Base-by-base conservation (phyloP, 35 echinoderm and acorn worm genomes). In the Eucidaris tribuloides region DNA sequence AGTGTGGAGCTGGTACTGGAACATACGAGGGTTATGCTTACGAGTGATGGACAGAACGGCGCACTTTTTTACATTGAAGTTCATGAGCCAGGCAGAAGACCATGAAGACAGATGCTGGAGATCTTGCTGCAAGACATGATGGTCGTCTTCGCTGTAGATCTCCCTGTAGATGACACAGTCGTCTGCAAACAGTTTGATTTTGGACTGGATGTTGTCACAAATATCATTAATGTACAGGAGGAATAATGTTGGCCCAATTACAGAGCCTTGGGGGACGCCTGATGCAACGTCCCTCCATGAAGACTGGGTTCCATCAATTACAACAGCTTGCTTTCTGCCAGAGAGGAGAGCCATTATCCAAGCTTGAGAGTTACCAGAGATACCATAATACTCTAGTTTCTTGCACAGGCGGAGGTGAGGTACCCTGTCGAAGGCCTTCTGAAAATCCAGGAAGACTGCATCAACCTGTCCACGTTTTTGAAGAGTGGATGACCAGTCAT, bases 221-320 rank as follows among this genome's bases (percentile, higher is more conserved):
- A 87, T 35, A 42, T 87, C 84, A 52, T 87, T 87, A 19, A 87
- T 87, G 32, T 78, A 79, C 7, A 78, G 39, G 15, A 87, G 84
- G 24, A 87, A 79, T 7, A 39, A 7, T 14, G 31, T 58, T 20
- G 71, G 84, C 1, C 50, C 72, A 13, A 87, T 18, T 3, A 79
- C 84, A 44, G 60, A 40, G 22, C 84, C 84, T 48, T 87, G 84
- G 22, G 84, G 84, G 6, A 87, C 84, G 4, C 84, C 72, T 29
- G 71, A 87, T 3, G 30, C 7, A 4, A 87, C 84, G 1, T 32
- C 18, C 19, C 32, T 42, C 3, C 31, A 29, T 3, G 7, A 27
- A 1, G 84, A 87, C 9, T 22, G 56, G 7, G 15, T 37, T 25
- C 84, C 84, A 13, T 78, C 63, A 19, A 87, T 60, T 4, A 78